Percentiles rank a stretch among this genome's conserved stretches.
phyloP scores from a whole-genome alignment of 2,888 invertebrate genomes.

The Autographa pulchrina region DNA sequence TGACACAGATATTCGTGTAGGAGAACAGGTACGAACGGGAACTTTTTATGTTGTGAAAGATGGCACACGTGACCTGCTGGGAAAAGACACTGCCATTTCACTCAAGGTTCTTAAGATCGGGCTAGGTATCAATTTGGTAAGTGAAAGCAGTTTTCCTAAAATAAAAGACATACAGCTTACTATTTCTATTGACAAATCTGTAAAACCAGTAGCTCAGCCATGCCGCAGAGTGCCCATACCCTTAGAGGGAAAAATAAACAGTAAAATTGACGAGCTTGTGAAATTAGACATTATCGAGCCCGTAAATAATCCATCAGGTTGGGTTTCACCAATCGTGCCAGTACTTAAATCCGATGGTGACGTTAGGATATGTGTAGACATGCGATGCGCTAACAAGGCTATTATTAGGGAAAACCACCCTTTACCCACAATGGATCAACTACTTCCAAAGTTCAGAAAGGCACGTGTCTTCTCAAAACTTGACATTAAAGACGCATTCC shows the following conservation, averaged over 20 bases:
- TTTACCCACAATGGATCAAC: slow-evolving; percentile 7
- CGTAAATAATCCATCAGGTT: slow-evolving; percentile 44
- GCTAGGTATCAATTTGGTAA: slow-evolving; percentile 14
- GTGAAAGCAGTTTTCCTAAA: slow-evolving; percentile 50
- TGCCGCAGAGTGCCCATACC: slow-evolving; percentile 35
- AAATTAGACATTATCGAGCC: slow-evolving; percentile 52
- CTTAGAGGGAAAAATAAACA: slow-evolving; percentile 31
- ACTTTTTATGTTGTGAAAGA: slow-evolving; percentile 15
- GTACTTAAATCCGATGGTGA: not conserved
- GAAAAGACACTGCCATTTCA: slow-evolving; percentile 31
- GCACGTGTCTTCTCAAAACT: slow-evolving; percentile 6
- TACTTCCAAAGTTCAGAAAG: slow-evolving; percentile 7
- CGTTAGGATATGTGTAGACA: slow-evolving; percentile 7
- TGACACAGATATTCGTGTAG: slow-evolving; percentile 14
- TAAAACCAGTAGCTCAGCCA: slow-evolving; percentile 40
- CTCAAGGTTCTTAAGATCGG: slow-evolving; percentile 44
- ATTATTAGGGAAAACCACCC: slow-evolving; percentile 15
- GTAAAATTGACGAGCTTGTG: slow-evolving; percentile 47
- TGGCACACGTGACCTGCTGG: slow-evolving; percentile 37
- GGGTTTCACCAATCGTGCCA: slow-evolving; percentile 54
- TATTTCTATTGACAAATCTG: slow-evolving; percentile 28
- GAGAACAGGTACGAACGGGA: slow-evolving; percentile 6
- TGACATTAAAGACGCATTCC: slow-evolving; percentile 13
- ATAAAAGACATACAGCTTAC: slow-evolving; percentile 36
- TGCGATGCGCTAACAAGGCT: slow-evolving; percentile 10